Base-by-base conservation (phyloP, 2,797 vertebrate genomes). In the Poliocrania exsul region DNA sequence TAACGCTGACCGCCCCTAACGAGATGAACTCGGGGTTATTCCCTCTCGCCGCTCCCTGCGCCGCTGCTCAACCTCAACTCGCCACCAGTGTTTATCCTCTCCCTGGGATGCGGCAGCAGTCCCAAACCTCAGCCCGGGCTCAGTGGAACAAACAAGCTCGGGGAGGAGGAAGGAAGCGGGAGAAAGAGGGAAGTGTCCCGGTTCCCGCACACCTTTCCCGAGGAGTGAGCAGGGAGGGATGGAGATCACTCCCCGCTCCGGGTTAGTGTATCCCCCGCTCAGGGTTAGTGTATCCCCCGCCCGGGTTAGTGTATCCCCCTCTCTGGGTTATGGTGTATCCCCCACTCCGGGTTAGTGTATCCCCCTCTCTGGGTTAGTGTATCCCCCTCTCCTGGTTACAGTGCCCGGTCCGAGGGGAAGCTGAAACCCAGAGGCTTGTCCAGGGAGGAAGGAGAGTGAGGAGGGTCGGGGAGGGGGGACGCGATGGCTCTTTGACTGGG, bases 31-130 rank as follows among this genome's bases (percentile, higher is more conserved):
- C 97, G 7, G 72, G 88, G 94, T 91, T 96, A 87, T 96, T 97
- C 11, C 64, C 94, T 95, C 94, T 95, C 77, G 81, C 95, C 33
- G 51, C 94, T 93, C 92, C 69, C 85, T 79, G 82, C 74, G 46
- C 82, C 69, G 79, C 92, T 92, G 95, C 96, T 97, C 97, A 97
- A 97, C 97, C 97, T 98, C 97, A 88, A 46, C 96, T 95, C 96
- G 93, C 94, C 50, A 31, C 94, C 58, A 86, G 82, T 79, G 93
- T 95, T 97, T 95, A 81, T 94, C 90, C 95, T 96, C 94, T 90
- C 86, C 61, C 95, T 40, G 81, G 84, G 81, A 88, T 11, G 57
- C 77, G 70, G 95, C 57, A 70, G 57, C 91, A 16, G 46, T 54
- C 95, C 91, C 44, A 85, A 94, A 77, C 86, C 66, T 91, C 84